Evolutionary conservation across 2,888 invertebrate genomes (phyloP), one percentile per base, ranked within the genome.

Genomic region (Tortrix viridana): DNA sequence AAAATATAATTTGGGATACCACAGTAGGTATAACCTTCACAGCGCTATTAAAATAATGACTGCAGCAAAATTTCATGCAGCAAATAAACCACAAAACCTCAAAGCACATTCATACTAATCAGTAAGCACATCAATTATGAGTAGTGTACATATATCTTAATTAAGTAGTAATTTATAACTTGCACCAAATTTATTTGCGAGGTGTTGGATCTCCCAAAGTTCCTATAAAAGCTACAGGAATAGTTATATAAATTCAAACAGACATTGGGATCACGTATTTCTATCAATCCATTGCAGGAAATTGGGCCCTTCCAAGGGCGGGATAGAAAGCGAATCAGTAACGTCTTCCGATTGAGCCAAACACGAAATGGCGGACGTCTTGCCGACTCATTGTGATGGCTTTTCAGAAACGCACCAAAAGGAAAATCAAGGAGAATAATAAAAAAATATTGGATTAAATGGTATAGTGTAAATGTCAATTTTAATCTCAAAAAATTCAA

Each of bases 211-310:
- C 37, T 49, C 56, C 44, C 44, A n/a, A 18, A 9, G 46, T 14
- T 6, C 46, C 46, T 23, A 43, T 38, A 50, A 62, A 62, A 50
- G 46, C 44, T 20, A 57, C 43, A 22, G 19, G 49, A 54, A 56
- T 55, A 57, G 62, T 62, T 62, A 52, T 52, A 56, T 56, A 56
- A 46, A 56, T 53, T 57, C 53, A 9, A 22, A 47, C 59, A 53
- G 54, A 46, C 56, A 65, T 63, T 58, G 65, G 55, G 68, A 69
- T 72, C 72, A 73, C 71, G 74, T 74, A 69, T 61, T 66, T 67
- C 67, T 68, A 60, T 69, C 69, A 62, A 75, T 72, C 70, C 67
- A 69, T 69, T 69, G 69, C 74, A 76, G 80, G 78, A 79, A 79
- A 79, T 79, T 75, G 74, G 72, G 66, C 74, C 73, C 71, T 73